Conservation (phyloP, 23 tunicate genomes). For the Halocynthia aurantium region DNA sequence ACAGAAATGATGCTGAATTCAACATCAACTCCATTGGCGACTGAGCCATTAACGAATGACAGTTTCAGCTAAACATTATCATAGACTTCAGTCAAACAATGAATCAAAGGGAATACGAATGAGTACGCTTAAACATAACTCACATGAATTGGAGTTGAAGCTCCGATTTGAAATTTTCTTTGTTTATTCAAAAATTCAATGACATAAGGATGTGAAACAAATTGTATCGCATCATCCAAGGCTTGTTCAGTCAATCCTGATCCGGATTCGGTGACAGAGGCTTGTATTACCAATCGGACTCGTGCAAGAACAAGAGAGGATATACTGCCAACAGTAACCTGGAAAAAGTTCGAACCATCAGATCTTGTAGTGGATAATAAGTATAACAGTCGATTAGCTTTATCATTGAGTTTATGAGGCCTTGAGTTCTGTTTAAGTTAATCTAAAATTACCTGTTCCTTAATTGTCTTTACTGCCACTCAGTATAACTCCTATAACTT, state of each 20-base stretch:
- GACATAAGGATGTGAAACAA: conserved; percentile 27
- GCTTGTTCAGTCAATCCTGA: conserved; percentile 29
- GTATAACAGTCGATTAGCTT: too few species aligned
- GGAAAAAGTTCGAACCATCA: too few species aligned
- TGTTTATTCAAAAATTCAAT: conserved; percentile 19
- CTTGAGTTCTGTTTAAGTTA: too few species aligned
- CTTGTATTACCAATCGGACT: conserved; percentile 30
- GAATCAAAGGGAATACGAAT: too few species aligned
- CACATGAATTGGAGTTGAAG: conserved; percentile 16
- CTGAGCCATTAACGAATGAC: not conserved
- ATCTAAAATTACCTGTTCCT: too few species aligned
- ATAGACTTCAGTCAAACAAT: not conserved
- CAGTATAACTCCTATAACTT: too few species aligned
- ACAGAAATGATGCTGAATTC: not conserved
- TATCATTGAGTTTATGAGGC: too few species aligned
- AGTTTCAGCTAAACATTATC: not conserved
- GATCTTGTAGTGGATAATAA: too few species aligned
- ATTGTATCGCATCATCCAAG: conserved; percentile 27
- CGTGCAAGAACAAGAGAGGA: not conserved
- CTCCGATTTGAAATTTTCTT: conserved; percentile 40
- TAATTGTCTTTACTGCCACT: too few species aligned
- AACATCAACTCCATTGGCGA: not conserved
- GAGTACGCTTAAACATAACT: not conserved
- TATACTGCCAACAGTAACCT: too few species aligned
- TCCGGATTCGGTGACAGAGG: conserved; percentile 36